A percentile compares a stretch with the other conserved stretches of the same genome.
These are phyloP conservation scores for Pammene aurita DNA, from an alignment of 2,888 invertebrate genomes.

Conservation along the genomic window DNA sequence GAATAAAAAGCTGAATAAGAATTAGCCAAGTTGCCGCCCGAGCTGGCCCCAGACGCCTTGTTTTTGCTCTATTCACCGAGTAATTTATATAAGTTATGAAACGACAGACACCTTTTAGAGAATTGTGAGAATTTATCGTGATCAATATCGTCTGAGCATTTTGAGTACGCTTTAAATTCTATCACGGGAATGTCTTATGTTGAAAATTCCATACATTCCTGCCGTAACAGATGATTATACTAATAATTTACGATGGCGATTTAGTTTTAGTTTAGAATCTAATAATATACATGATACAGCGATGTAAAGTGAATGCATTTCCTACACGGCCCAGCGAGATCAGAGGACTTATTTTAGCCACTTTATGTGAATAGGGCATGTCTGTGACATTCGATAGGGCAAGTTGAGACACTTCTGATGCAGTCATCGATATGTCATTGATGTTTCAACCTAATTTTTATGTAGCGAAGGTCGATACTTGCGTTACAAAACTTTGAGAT, in stretches of 20 bases:
- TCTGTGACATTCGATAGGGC: conserved; percentile 72
- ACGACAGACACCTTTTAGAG: conserved; percentile 22
- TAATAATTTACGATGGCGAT: conserved; percentile 30
- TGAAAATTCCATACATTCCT: conserved; percentile 20
- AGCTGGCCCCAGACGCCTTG: conserved; percentile 35
- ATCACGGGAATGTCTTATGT: conserved; percentile 19
- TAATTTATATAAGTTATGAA: conserved; percentile 25
- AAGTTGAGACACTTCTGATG: conserved; percentile 65
- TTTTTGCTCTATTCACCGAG: conserved; percentile 30
- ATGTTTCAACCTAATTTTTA: conserved; percentile 50
- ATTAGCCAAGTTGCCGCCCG: conserved; percentile 34
- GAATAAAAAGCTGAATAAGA: conserved; percentile 38
- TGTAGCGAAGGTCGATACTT: conserved; percentile 48
- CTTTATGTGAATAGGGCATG: conserved; percentile 66
- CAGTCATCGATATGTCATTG: conserved; percentile 49
- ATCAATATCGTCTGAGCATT: conserved; percentile 38
- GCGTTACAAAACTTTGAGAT: conserved; percentile 19
- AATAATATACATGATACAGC: conserved; percentile 54
- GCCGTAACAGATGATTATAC: conserved; percentile 11
- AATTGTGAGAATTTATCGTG: conserved; percentile 18
- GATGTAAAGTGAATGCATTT: conserved; percentile 63
- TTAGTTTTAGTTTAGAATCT: conserved; percentile 53
- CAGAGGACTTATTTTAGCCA: conserved; percentile 73
- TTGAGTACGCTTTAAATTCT: conserved; percentile 20
- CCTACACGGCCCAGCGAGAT: conserved; percentile 62